Percentiles rank a stretch among this genome's conserved stretches.
Evolutionary conservation across 2,888 invertebrate species (phyloP).

Genomic region (Drosophila helvetica): DNA sequence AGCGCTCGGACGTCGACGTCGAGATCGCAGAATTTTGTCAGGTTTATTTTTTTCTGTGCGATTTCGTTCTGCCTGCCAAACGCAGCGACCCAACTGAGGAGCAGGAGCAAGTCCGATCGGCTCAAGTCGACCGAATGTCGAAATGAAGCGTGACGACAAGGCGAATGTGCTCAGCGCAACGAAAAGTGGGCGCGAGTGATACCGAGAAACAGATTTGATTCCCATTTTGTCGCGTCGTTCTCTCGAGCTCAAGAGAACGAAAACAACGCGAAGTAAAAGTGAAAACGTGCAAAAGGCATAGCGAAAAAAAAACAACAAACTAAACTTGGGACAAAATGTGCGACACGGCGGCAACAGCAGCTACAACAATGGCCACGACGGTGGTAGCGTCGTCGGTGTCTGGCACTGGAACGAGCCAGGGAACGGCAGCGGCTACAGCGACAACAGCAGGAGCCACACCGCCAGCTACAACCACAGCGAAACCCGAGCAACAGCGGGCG

Average conservation of each 20-base stretch:
- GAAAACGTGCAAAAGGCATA: conserved; percentile 71
- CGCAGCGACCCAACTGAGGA: conserved; percentile 9
- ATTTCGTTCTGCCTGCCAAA: conserved; percentile 18
- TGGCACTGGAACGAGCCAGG: conserved; percentile 5
- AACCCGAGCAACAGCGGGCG: conserved; percentile 61
- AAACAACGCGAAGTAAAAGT: conserved; percentile 66
- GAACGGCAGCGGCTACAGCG: conserved; percentile 17
- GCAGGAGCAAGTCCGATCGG: not conserved
- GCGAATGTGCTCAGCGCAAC: not conserved
- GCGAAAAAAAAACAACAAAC: conserved; percentile 25
- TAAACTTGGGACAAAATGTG: conserved; percentile 62
- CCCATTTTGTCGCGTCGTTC: not conserved
- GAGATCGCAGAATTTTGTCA: not conserved
- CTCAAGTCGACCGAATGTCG: not conserved
- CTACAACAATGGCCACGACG: conserved; percentile 14
- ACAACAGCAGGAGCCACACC: conserved; percentile 10
- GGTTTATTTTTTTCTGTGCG: conserved; percentile 18
- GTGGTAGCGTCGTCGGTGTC: not conserved
- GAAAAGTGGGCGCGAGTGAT: conserved; percentile 8
- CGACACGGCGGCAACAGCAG: conserved; percentile 48
- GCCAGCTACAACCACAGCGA: conserved; percentile 17
- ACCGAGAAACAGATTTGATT: not conserved
- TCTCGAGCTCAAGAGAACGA: conserved; percentile 1
- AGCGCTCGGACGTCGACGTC: not conserved
- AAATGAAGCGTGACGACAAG: not conserved